These are phyloP conservation scores for Montipora foliosa DNA, from an alignment of 64 coral and sea anemone species.

Conservation along the genomic window DNA sequence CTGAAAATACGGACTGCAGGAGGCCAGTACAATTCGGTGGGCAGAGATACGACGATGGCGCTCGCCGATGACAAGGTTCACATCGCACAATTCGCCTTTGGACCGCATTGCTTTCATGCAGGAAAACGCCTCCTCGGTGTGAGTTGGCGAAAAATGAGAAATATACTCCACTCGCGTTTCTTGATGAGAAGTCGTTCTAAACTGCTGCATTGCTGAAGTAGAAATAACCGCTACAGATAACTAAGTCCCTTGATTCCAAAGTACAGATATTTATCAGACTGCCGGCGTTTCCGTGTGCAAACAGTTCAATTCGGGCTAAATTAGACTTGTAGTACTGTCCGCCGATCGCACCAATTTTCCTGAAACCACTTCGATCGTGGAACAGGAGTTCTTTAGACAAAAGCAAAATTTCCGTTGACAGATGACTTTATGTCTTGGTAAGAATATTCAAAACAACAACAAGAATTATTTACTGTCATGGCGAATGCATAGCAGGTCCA, in stretches of 20 bases:
- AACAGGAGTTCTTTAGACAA: background rate
- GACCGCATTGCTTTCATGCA: constrained; percentile 80
- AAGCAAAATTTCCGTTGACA: background rate
- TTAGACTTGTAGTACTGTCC: background rate
- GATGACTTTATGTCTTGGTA: background rate
- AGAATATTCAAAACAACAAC: background rate
- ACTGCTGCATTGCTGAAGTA: constrained; percentile 20
- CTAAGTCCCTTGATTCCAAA: background rate
- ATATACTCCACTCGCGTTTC: constrained; percentile 72
- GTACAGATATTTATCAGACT: no score
- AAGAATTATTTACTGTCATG: background rate
- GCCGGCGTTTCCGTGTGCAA: background rate
- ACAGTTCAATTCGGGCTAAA: background rate
- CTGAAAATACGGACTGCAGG: constrained; percentile 87
- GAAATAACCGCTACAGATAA: background rate
- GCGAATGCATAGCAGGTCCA: no score
- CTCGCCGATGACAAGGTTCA: constrained; percentile 80
- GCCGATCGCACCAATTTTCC: background rate
- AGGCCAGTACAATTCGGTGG: constrained; percentile 82
- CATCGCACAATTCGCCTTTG: constrained; percentile 86
- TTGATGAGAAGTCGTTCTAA: constrained; percentile 34
- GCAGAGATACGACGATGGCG: constrained; percentile 72
- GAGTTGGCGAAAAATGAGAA: constrained; percentile 86
- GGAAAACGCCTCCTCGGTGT: constrained; percentile 86
- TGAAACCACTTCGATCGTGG: background rate